Percentiles rank a stretch among this genome's conserved stretches.
These are phyloP conservation scores for Acanthosepion lycidas DNA, from an alignment of 2,888 invertebrate species.

Conservation along the genomic window DNA sequence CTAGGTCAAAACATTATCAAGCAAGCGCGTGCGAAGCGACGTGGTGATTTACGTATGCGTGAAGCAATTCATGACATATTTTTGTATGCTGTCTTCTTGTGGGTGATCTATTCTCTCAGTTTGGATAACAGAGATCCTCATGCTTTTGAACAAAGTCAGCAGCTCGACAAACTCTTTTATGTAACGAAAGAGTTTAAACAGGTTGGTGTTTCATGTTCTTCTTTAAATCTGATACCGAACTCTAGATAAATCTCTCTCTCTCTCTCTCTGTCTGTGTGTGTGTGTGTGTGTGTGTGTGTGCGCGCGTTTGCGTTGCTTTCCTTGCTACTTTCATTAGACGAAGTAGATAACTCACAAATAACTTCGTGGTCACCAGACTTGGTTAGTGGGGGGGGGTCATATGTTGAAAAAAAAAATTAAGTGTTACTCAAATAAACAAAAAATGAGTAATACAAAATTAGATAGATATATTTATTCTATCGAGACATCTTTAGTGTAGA, in stretches of 20 bases:
- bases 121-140: slow-evolving; percentile 60
- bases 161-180: slow-evolving; percentile 51
- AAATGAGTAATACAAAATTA: too few relatives aligned
- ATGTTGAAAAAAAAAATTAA: too few relatives aligned
- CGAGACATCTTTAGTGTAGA: too few relatives aligned
- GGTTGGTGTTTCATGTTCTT: not conserved
- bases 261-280: not conserved
- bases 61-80: slow-evolving; percentile 53
- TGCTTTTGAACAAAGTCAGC: slow-evolving; percentile 57
- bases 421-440: too few relatives aligned
- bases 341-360: too few relatives aligned
- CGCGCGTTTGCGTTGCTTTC: rapidly evolving
- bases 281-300: not conserved
- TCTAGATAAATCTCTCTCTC: too few relatives aligned
- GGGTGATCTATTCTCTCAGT: slow-evolving; percentile 60
- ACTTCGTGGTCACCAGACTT: too few relatives aligned
- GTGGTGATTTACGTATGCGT: slow-evolving; percentile 51
- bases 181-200: not conserved
- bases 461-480: too few relatives aligned
- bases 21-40: slow-evolving; percentile 50
- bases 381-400: too few relatives aligned
- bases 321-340: too few relatives aligned
- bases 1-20: slow-evolving; percentile 38
- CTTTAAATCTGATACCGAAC: not conserved
- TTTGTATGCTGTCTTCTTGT: slow-evolving; percentile 58